Evolutionary conservation across 2,797 vertebrate species (phyloP), one percentile per base, ranked within the genome.

Genomic region (Alcedo quadribrachys): DNA sequence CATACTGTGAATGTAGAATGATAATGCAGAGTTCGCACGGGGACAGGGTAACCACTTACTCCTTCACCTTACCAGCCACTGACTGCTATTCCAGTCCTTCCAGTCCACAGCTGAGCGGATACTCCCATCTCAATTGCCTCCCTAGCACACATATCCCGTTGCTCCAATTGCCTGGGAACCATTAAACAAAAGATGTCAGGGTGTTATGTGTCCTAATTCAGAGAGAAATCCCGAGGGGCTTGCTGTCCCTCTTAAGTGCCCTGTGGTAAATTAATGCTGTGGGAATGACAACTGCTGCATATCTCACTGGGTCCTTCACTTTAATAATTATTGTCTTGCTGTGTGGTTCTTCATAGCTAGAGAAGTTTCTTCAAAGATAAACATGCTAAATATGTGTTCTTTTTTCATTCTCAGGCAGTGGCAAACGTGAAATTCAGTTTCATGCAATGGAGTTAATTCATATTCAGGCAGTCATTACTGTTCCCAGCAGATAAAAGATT

Each of bases 241-340:
- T 1, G 3, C 28, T 86, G 77, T 88, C 33, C 40, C 69, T 85
- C 60, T 78, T 78, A 81, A 5, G 11, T 63, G 60, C 50, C 19
- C 67, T 1, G 3, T 77, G 65, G 77, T 90, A 81, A 94, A 81
- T 86, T 84, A 22, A 60, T 81, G 60, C 85, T 74, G 67, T 90
- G 89, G 85, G 80, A 95, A 74, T 88, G 71, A 46, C 70, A 84
- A 51, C 2, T 8, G 33, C 30, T 86, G 45, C 45, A 30, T 42
- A 71, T 74, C 42, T 90, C 48, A 35, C 53, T 77, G 45, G 20
- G 32, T 68, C 57, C 57, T 71, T 81, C 3, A 1, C 55, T 76
- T 93, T 83, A 73, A 88, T 86, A 81, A 73, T 93, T 69, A 69
- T 28, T 27, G 62, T 73, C 66, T 81, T 91, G 35, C 33, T 73